These are phyloP conservation scores for Dexiosoma caninum DNA, from an alignment of 2,888 invertebrate genomes.

Conservation along the genomic window DNA sequence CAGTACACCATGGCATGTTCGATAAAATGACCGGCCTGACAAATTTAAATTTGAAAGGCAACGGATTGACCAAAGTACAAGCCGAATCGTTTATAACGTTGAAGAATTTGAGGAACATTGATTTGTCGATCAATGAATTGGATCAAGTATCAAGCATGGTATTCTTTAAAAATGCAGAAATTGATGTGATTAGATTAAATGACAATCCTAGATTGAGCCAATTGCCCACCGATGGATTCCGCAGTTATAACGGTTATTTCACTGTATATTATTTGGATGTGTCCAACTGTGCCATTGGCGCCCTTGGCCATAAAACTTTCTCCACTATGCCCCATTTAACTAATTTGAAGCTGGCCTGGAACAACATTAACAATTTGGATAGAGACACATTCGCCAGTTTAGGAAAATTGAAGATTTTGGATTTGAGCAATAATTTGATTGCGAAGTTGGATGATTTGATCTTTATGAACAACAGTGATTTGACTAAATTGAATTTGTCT, in stretches of 20 bases:
- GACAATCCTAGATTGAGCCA: constrained; percentile 84
- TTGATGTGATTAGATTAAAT: constrained; percentile 85
- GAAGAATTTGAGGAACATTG: constrained; percentile 83
- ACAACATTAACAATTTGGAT: constrained; percentile 81
- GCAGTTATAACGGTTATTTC: constrained; percentile 81
- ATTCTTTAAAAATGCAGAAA: constrained; percentile 83
- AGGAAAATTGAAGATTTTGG: constrained; percentile 83
- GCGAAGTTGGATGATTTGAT: constrained; percentile 81
- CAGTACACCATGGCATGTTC: constrained; percentile 83
- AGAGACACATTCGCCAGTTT: constrained; percentile 80
- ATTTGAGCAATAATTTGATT: constrained; percentile 85
- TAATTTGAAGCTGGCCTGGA: constrained; percentile 83
- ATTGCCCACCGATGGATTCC: constrained; percentile 84
- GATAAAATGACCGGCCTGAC: constrained; percentile 82
- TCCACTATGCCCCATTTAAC: constrained; percentile 85
- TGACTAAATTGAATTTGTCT: constrained; percentile 83
- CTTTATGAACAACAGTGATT: constrained; percentile 83
- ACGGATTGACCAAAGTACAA: constrained; percentile 84
- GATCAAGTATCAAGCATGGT: constrained; percentile 83
- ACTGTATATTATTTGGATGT: constrained; percentile 85
- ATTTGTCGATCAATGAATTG: constrained; percentile 86
- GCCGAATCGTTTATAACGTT: constrained; percentile 84
- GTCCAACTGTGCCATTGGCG: constrained; percentile 84
- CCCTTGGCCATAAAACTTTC: constrained; percentile 82
- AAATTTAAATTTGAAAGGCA: constrained; percentile 84